Conservation (phyloP, 2,888 invertebrate genomes). For the Eupithecia insigniata region DNA sequence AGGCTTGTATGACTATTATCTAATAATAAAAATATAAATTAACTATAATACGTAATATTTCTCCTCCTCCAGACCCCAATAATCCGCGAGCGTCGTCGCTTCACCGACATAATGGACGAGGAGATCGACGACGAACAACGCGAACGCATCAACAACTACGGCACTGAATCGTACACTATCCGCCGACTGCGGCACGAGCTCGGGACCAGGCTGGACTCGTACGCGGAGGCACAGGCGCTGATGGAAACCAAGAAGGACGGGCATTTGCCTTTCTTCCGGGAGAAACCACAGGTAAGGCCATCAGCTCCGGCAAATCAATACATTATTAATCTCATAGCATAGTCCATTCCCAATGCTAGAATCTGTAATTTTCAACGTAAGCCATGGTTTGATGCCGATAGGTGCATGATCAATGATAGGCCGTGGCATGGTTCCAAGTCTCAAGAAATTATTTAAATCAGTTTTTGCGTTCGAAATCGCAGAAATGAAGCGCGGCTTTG, state of each 20-base stretch:
- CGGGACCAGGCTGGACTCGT: slow-evolving; percentile 89
- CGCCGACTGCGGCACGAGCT: slow-evolving; percentile 92
- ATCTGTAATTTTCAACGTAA: too few relatives aligned
- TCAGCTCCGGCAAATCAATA: not conserved
- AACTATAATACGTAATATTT: too few relatives aligned
- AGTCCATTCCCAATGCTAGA: not conserved
- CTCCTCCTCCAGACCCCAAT: slow-evolving; percentile 93
- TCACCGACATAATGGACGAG: slow-evolving; percentile 97
- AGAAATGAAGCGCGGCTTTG: too few relatives aligned
- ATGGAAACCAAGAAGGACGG: slow-evolving; percentile 91
- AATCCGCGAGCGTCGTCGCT: slow-evolving; percentile 94
- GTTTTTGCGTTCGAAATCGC: too few relatives aligned
- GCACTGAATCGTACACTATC: slow-evolving; percentile 88
- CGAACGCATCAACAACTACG: slow-evolving; percentile 91
- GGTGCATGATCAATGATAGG: too few relatives aligned
- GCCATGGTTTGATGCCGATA: too few relatives aligned
- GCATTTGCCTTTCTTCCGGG: slow-evolving; percentile 5
- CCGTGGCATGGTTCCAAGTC: too few relatives aligned
- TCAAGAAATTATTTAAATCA: too few relatives aligned
- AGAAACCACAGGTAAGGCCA: not conserved
- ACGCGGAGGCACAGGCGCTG: slow-evolving; percentile 94
- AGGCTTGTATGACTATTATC: too few relatives aligned
- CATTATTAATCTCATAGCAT: not conserved
- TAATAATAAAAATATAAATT: too few relatives aligned
- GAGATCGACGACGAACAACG: slow-evolving; percentile 96